phyloP scores from a whole-genome alignment of 2,113 vertebrate species.

The Pungitius pungitius region DNA sequence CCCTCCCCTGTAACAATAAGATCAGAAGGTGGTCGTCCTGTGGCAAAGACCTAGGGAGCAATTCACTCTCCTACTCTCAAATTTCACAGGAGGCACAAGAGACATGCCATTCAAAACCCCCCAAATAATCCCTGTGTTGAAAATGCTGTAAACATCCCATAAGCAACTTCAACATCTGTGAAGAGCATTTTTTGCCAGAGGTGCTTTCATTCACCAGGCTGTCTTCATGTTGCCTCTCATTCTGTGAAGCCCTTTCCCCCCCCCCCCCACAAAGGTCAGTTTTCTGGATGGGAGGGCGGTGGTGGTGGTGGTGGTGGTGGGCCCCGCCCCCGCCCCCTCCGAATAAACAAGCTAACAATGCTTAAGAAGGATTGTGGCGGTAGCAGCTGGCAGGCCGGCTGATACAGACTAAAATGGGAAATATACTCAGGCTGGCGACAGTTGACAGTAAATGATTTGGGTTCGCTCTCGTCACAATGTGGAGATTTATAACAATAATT shows the following conservation, averaged over 20 bases:
- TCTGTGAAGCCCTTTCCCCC: slow-evolving; percentile 3
- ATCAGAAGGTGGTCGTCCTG: slow-evolving; percentile 46
- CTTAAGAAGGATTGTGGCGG: slow-evolving; percentile 58
- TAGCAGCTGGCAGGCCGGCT: slow-evolving; percentile 55
- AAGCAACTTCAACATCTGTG: too few species aligned
- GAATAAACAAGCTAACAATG: slow-evolving; percentile 66
- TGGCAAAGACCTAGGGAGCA: slow-evolving; percentile 64
- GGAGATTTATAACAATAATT: slow-evolving; percentile 14
- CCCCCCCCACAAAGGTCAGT: slow-evolving; percentile 35
- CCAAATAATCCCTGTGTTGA: slow-evolving; percentile 39
- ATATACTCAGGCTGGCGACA: neutral
- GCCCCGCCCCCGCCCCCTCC: slow-evolving; percentile 59
- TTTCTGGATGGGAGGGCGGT: slow-evolving; percentile 43
- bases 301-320: slow-evolving; percentile 51
- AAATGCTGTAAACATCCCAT: slow-evolving; percentile 25
- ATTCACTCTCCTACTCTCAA: slow-evolving; percentile 32
- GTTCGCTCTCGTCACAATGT: neutral
- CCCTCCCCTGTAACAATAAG: slow-evolving; percentile 43
- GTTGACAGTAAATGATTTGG: neutral
- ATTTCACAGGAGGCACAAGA: slow-evolving; percentile 34
- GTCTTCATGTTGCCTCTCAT: slow-evolving; percentile 1
- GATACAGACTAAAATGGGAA: slow-evolving; percentile 13
- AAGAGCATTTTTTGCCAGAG: slow-evolving; percentile 18
- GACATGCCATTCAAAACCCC: slow-evolving; percentile 22
- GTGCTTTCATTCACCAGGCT: slow-evolving; percentile 21